Evolutionary conservation across 1,140 invertebrate species (phyloP), one percentile per base, ranked within the genome.

Genomic region (Trichoplusia ni): DNA sequence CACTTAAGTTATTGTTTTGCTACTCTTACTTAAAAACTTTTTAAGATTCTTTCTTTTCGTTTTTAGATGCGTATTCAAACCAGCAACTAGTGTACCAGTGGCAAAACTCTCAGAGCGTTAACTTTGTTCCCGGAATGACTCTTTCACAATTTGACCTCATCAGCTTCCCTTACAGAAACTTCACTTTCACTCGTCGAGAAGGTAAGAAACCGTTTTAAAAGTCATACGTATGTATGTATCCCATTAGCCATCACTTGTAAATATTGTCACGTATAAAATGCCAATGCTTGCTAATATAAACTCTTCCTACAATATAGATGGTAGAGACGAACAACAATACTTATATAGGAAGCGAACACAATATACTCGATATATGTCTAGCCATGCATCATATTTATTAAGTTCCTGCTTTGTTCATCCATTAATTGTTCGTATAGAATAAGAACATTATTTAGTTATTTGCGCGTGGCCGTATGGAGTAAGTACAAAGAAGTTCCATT

Each of bases 121-220:
- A 95, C 74, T 97, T 98, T 81, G 94, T 96, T 0, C 94, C 95
- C 0, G 97, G 96, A 31, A 97, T 98, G 96, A 95, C 97, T 0
- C 90, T 98, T 0, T 97, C 96, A 1, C 97, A 98, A 87, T 98
- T 98, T 77, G 96, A 98, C 89, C 92, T 98, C 49, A 97, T 97
- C 77, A 95, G 95, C 73, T 96, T 94, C 72, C 96, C 96, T 1
- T 95, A 95, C 66, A 92, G 95, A 64, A 96, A 96, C 84, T 93
- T 95, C 58, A 96, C 95, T 0, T 94, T 95, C 40, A 93, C 92
- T 0, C 92, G 95, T 38, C 92, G 95, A 59, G 95, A 97, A 91
- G 95, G 93, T 94, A 88, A 78, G 71, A 72, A 44, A 6, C 16
- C 14, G n/a, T 44, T 44, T 13, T 4, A 1, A 27, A 29, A 14